Percentiles rank a stretch among this genome's conserved stretches.
Evolutionary conservation across 2,113 vertebrate genomes (phyloP).

Genomic region (Cyprinodon variegatus): DNA sequence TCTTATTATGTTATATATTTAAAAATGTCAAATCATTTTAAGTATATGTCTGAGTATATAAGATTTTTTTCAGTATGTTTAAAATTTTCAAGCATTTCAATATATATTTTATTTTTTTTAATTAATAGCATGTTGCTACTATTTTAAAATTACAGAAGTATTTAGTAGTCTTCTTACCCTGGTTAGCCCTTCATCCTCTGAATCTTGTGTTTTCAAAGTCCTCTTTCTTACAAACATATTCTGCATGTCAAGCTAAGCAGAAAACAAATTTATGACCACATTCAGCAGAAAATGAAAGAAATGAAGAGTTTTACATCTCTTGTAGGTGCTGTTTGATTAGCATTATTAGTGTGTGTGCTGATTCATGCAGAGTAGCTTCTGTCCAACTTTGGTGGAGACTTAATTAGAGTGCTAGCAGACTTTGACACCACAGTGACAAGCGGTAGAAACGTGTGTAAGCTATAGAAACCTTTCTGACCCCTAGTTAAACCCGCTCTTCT

Average conservation of each 20-base stretch:
- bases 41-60: background rate
- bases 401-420: constrained; percentile 79
- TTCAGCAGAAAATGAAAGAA: constrained; percentile 42
- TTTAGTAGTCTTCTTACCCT: background rate
- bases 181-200: background rate
- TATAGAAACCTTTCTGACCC: constrained; percentile 74
- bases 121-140: background rate
- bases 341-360: constrained; percentile 66
- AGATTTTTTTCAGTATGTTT: background rate
- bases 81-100: background rate
- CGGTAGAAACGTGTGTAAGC: constrained; percentile 69
- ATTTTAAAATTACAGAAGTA: background rate
- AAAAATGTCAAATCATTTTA: background rate
- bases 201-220: constrained; percentile 10
- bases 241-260: constrained; percentile 42
- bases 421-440: constrained; percentile 77
- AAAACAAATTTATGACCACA: constrained; percentile 31
- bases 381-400: constrained; percentile 53
- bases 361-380: constrained; percentile 66
- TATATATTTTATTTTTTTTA: constrained; percentile 10
- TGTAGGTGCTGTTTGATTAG: constrained; percentile 65
- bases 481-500: constrained; percentile 71
- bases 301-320: constrained; percentile 61
- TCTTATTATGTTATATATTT: background rate
- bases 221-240: constrained; percentile 21